Evolutionary conservation across 2,888 invertebrate genomes (phyloP), one percentile per base, ranked within the genome.

Genomic region (Microctonus aethiopoides): DNA sequence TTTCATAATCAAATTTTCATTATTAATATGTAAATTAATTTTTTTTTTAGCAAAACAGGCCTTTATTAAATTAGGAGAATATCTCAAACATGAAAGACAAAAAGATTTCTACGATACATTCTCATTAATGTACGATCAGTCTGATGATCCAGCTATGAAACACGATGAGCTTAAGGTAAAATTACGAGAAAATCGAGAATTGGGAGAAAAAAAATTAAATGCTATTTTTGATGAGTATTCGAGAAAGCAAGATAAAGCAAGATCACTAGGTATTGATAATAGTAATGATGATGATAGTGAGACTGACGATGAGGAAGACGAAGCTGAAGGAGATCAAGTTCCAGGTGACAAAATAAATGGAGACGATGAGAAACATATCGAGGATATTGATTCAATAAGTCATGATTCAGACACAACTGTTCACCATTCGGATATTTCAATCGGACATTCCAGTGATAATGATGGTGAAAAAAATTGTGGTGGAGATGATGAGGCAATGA

Each of bases 31-130:
- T n/a, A n/a, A n/a, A n/a, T n/a, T n/a, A n/a, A n/a, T 56, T 59
- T 59, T 60, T 59, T 60, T 78, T 77, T 34, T 68, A 84, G 86
- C 86, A 6, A 68, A 79, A 68, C 75, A 74, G 6, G 83, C 84
- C 5, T 86, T 85, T 56, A 69, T 69, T 2, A 72, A 80, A 34
- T 36, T 86, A 41, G 84, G 83, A 2, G 70, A 79, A 29, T 67
- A 82, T 29, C 72, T 86, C 13, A 78, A 84, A 72, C 74, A 78
- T 0, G 71, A 75, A 2, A 64, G 82, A 1, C 79, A 75, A 3
- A 70, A 75, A 4, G 82, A 84, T 70, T 82, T 82, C 52, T 84
- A 80, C 77, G 82, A 86, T 20, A 82, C 82, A 7, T 84, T 83
- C 73, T 80, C 80, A 0, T 11, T 79, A 1, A 73, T 74, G 46